These are phyloP conservation scores for Microctonus aethiopoides DNA, from an alignment of 2,888 invertebrate genomes.

Conservation along the genomic window DNA sequence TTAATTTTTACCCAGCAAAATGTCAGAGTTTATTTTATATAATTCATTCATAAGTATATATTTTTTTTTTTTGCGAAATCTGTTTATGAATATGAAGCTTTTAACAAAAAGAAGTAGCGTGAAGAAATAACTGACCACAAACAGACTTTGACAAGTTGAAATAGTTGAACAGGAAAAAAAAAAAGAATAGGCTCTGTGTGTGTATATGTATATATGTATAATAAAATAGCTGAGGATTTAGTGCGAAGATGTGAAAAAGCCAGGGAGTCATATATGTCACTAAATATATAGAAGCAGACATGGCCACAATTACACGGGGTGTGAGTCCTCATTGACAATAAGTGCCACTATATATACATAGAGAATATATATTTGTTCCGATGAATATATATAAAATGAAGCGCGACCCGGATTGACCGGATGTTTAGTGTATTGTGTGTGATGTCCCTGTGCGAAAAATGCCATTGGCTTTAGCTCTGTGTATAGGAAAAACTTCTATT, in stretches of 20 bases:
- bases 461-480: conserved; percentile 29
- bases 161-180: conserved; percentile 12
- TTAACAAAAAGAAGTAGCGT: neutral
- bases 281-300: conserved; percentile 41
- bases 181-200: conserved; percentile 1
- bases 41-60: too few species aligned
- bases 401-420: conserved; percentile 63
- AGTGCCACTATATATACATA: conserved; percentile 17
- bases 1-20: too few species aligned
- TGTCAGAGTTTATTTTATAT: too few species aligned
- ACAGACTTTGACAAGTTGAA: conserved; percentile 32
- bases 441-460: conserved; percentile 29
- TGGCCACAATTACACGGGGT: conserved; percentile 54
- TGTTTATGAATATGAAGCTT: neutral
- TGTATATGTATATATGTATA: neutral
- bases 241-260: conserved; percentile 12
- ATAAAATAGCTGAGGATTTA: neutral
- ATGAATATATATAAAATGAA: conserved; percentile 17
- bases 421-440: conserved; percentile 62
- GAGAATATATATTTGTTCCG: neutral
- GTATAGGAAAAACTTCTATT: conserved; percentile 36
- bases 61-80: neutral
- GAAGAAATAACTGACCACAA: conserved; percentile 3
- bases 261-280: conserved; percentile 25
- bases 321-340: conserved; percentile 13